phyloP scores from a whole-genome alignment of 2,888 invertebrate species.

The Ennomos quercinarius region DNA sequence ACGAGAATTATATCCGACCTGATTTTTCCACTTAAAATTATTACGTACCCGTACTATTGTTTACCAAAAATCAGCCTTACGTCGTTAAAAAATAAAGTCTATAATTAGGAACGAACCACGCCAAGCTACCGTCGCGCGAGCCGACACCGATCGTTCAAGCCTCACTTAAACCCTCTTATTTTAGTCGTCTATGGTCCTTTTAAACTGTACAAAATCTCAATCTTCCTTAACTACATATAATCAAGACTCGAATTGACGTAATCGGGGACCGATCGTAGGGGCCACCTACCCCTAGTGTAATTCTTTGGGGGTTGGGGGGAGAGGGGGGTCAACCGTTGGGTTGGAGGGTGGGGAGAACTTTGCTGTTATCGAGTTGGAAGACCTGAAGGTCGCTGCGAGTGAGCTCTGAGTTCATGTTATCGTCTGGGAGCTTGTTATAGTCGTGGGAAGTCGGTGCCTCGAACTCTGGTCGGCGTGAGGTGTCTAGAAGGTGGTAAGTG shows the following conservation, averaged over 20 bases:
- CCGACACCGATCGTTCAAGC: constrained; percentile 49
- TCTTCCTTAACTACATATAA: constrained; percentile 51
- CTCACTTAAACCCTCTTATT: constrained; percentile 52
- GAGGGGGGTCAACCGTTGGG: constrained; percentile 74
- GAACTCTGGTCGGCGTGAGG: constrained; percentile 61
- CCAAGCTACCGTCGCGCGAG: constrained; percentile 68
- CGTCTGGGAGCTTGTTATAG: constrained; percentile 73
- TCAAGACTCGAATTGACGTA: constrained; percentile 60
- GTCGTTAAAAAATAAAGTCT: constrained; percentile 75
- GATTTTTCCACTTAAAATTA: constrained; percentile 47
- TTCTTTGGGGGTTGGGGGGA: constrained; percentile 48
- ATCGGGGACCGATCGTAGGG: constrained; percentile 54
- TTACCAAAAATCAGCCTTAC: constrained; percentile 78
- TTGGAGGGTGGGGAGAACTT: constrained; percentile 73
- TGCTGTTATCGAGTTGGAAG: constrained; percentile 68
- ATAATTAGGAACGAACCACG: constrained; percentile 76
- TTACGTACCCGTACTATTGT: constrained; percentile 74
- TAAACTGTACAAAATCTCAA: constrained; percentile 72
- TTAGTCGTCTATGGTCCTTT: constrained; percentile 59
- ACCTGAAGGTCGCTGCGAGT: constrained; percentile 51
- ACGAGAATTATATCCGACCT: constrained; percentile 51
- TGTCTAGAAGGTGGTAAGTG: constrained; percentile 61
- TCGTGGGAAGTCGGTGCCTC: constrained; percentile 35
- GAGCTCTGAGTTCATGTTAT: constrained; percentile 80
- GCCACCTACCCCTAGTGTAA: constrained; percentile 75